Evolutionary conservation across 2,888 invertebrate species (phyloP).

Genomic region (Eupithecia subumbrata): DNA sequence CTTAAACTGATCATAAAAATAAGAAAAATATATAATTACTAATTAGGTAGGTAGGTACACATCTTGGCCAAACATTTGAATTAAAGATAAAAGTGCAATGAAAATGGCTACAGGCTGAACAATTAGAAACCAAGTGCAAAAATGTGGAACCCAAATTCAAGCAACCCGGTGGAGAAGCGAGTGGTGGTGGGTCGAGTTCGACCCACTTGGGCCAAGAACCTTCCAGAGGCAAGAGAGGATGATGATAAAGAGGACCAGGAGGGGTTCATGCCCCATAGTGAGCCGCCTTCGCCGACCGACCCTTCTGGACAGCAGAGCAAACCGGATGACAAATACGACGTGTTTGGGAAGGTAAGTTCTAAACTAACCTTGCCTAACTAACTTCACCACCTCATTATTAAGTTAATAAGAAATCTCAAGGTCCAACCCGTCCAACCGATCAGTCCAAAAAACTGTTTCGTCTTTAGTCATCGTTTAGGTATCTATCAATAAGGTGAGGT

Average conservation of each 20-base stretch:
- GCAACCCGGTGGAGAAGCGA: conserved; percentile 84
- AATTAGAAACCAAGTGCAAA: conserved; percentile 34
- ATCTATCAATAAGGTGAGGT: neutral
- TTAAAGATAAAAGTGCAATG: neutral
- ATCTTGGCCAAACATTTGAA: neutral
- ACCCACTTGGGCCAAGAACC: conserved; percentile 82
- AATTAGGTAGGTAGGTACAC: neutral
- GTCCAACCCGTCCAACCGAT: neutral
- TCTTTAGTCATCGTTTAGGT: too few relatives aligned
- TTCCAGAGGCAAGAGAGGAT: conserved; percentile 75
- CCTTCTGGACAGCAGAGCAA: conserved; percentile 71
- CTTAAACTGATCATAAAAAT: neutral
- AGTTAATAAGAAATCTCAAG: neutral
- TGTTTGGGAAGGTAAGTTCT: conserved; percentile 82
- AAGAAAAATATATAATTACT: neutral
- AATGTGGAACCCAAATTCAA: conserved; percentile 81
- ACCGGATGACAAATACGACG: conserved; percentile 82
- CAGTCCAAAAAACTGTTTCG: neutral
- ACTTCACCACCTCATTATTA: neutral
- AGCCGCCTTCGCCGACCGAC: conserved; percentile 75
- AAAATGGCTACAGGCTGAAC: conserved; percentile 26
- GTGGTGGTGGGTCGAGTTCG: conserved; percentile 84
- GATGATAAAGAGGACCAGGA: conserved; percentile 73
- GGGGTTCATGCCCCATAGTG: conserved; percentile 75
- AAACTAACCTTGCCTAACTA: neutral